A percentile compares a stretch with the other conserved stretches of the same genome.
Conservation (phyloP, 1,140 invertebrate genomes). For the Brachionus angularis region DNA sequence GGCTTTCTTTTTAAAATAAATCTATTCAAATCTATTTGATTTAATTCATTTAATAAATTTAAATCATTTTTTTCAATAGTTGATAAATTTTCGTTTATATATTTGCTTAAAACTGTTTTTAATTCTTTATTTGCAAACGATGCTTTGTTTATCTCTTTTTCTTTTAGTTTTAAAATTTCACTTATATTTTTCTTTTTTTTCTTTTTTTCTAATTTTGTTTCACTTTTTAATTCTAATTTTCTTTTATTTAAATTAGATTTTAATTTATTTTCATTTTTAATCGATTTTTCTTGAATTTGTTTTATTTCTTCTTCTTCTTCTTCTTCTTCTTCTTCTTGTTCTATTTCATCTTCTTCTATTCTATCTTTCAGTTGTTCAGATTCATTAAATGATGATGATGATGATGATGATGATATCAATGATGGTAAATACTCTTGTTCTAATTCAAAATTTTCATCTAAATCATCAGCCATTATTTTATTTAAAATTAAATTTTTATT, state of each 20-base stretch:
- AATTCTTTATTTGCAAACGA: not conserved
- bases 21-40: not conserved
- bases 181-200: slow-evolving; percentile 35
- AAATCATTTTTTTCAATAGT: slow-evolving; percentile 19
- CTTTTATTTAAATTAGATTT: not conserved
- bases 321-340: not conserved
- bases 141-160: slow-evolving; percentile 10
- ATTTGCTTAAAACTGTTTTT: not conserved
- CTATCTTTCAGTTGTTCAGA: too few relatives aligned
- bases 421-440: not conserved
- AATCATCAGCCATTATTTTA: slow-evolving; percentile 43
- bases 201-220: not conserved
- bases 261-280: not conserved
- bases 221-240: not conserved
- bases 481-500: too few relatives aligned
- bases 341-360: not conserved
- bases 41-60: not conserved
- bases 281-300: not conserved
- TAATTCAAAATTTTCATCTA: slow-evolving; percentile 27
- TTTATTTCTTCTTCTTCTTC: not conserved
- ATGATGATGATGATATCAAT: too few relatives aligned
- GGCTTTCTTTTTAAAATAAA: not conserved
- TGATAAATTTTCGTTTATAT: not conserved
- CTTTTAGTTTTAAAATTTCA: slow-evolving; percentile 28
- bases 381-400: too few relatives aligned